Evolutionary conservation across 2,888 invertebrate species (phyloP).

Genomic region (Psylliodes chrysocephalus): DNA sequence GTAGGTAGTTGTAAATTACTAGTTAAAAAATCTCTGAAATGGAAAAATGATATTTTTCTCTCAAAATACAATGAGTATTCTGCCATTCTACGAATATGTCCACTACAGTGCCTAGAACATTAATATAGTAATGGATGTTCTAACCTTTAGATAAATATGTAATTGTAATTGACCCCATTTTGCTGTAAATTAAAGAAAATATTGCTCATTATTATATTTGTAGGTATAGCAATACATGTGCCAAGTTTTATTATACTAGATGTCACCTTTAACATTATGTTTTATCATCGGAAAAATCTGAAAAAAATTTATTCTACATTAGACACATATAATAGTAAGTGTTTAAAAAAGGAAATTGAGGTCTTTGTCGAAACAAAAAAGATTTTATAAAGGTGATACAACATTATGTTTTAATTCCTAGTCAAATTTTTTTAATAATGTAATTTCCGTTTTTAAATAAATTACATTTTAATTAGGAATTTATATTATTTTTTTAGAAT

Average conservation of each 20-base stretch:
- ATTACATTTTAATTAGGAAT: not conserved
- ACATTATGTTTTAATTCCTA: slow-evolving; percentile 13
- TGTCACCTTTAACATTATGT: slow-evolving; percentile 9
- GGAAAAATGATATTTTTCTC: slow-evolving; percentile 1
- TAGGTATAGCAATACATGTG: slow-evolving; percentile 31
- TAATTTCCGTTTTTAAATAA: not conserved
- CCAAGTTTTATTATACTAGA: slow-evolving; percentile 20
- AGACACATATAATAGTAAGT: no score
- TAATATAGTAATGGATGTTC: slow-evolving; percentile 14
- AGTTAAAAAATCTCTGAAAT: no score
- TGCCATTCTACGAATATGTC: slow-evolving; percentile 38
- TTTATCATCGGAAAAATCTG: slow-evolving; percentile 9
- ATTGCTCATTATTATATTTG: slow-evolving; percentile 39
- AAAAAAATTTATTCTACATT: no score
- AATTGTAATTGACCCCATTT: slow-evolving; percentile 34
- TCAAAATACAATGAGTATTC: not conserved
- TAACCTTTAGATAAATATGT: slow-evolving; percentile 15
- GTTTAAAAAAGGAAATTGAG: no score
- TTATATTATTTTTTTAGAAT: slow-evolving; percentile 1
- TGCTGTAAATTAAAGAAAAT: slow-evolving; percentile 37
- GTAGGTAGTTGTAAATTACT: no score
- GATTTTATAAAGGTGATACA: slow-evolving; percentile 9
- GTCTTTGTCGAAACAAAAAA: not conserved
- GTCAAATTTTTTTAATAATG: slow-evolving; percentile 7
- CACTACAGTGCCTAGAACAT: slow-evolving; percentile 37